Evolutionary conservation across 2,113 vertebrate genomes (phyloP), one percentile per base, ranked within the genome.

Genomic region (Morone saxatilis): DNA sequence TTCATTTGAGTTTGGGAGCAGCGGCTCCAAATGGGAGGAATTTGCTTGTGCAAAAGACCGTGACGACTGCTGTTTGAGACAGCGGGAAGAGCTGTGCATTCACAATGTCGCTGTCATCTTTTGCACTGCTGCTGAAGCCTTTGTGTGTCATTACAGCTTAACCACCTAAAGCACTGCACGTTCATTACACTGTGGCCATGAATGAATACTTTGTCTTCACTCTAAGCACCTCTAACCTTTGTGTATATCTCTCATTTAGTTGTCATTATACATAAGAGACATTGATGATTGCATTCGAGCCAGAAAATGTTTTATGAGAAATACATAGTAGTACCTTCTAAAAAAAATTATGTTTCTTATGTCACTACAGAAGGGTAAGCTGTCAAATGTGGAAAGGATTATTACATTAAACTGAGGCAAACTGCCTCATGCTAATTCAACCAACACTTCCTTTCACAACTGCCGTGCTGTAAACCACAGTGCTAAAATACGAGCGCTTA

Each of bases 11-110:
- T 78, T 87, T 83, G 61, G 66, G 59, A 75, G 73, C 72, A 84
- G 89, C 84, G 87, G 41, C 91, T 86, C 85, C 90, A 72, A 68
- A 86, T 20, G 91, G 87, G 74, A 87, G 93, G 87, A 93, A 93
- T 93, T 60, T 63, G 85, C 53, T 72, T 40, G 41, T 86, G 80
- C 82, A 78, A 0, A 45, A 61, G 41, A 66, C 6, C 6, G 6
- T 56, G 71, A 82, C 60, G 47, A 48, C 70, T 56, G 83, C 73
- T 25, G 57, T 50, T 19, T 20, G 63, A 12, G n/a, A 60, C 12
- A 47, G n/a, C 12, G 43, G 56, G 67, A 68, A 25, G 83, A 65
- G 80, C 71, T 80, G 78, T 1, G 20, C 38, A 7, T 0, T 47
- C 31, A 20, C 20, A 60, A 6, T n/a, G 31, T 9, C 41, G 40